A percentile compares a stretch with the other conserved stretches of the same genome.
phyloP scores from a whole-genome alignment of 2,797 vertebrate genomes.

The Alauda arvensis region DNA sequence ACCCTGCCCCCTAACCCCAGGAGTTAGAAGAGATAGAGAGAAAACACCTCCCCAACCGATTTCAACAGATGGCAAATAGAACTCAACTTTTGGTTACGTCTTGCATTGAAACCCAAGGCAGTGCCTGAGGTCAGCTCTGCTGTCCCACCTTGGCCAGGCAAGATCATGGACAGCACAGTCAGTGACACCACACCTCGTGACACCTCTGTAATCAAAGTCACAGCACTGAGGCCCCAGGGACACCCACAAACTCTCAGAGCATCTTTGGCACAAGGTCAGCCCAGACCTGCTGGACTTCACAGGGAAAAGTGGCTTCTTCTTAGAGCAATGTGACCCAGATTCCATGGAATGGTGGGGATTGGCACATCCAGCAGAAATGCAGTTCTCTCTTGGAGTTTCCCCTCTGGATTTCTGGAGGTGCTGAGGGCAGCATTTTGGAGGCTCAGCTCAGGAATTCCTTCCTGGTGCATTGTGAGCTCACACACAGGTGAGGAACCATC shows the following conservation, averaged over 20 bases:
- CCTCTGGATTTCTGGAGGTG: not conserved
- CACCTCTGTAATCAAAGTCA: not conserved
- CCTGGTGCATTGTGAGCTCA: not conserved
- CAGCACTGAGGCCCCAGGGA: not conserved
- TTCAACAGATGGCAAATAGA: no score
- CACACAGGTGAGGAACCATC: not conserved
- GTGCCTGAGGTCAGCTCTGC: not conserved
- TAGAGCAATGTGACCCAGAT: not conserved
- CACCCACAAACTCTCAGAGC: not conserved
- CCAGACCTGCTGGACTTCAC: not conserved
- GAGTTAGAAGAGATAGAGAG: no score
- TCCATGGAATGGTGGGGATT: not conserved
- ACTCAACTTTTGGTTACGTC: no score
- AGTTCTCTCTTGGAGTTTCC: not conserved
- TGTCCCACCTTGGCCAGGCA: not conserved
- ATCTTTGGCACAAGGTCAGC: not conserved
- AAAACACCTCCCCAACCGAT: no score
- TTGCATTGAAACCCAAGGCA: no score
- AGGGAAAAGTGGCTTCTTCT: not conserved
- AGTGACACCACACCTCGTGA: accelerated
- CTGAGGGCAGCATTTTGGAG: not conserved
- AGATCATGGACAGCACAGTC: not conserved
- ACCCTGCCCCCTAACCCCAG: no score
- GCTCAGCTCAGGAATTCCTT: not conserved
- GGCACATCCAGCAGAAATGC: not conserved